phyloP scores from a whole-genome alignment of 2,113 vertebrate species.

The human region GRCh38 chr15:57128001-57128500 shows the following conservation, averaged over 20 bases:
- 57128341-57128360: slow-evolving; percentile 38
- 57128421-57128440: not conserved
- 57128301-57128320: not conserved
- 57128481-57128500: not conserved
- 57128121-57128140: not conserved
- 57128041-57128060: not conserved
- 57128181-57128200: not conserved
- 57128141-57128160: not conserved
- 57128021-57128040: not conserved
- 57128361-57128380: not conserved
- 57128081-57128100: not conserved
- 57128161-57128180: slow-evolving; percentile 20
- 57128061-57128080: not conserved
- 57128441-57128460: slow-evolving; percentile 27
- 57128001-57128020: not conserved
- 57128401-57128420: slow-evolving; percentile 27
- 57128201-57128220: not conserved
- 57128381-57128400: slow-evolving; percentile 11
- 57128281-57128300: slow-evolving; percentile 18
- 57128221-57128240: not conserved
- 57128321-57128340: slow-evolving; percentile 18
- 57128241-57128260: not conserved
- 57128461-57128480: not conserved
- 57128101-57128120: not conserved
- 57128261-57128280: not conserved